These are phyloP conservation scores for Pontoporia blainvillei DNA, from an alignment of 2,113 vertebrate species.

Conservation along the genomic window DNA sequence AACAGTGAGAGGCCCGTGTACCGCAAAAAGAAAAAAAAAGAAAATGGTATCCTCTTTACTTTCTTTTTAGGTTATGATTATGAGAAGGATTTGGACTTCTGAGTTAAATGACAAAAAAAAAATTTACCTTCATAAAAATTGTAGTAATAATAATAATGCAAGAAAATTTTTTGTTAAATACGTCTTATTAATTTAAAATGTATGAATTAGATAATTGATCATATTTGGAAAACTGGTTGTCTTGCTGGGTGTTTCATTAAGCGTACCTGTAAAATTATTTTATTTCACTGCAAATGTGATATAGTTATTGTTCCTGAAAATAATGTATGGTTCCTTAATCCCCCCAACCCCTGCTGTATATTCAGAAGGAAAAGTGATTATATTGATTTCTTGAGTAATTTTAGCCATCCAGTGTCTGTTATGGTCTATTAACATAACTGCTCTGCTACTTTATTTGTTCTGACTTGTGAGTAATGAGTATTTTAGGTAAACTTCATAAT, in stretches of 20 bases:
- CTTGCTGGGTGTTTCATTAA: neutral
- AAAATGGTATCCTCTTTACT: neutral
- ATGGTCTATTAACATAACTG: conserved; percentile 9
- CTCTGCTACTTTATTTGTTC: conserved; percentile 43
- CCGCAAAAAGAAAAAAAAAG: neutral
- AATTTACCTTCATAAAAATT: neutral
- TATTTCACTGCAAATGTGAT: neutral
- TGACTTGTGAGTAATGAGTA: conserved; percentile 16
- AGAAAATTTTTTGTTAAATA: neutral
- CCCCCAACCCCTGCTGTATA: neutral
- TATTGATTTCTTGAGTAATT: conserved; percentile 45
- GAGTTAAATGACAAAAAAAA: conserved; percentile 10
- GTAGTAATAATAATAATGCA: neutral
- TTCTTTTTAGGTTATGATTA: neutral
- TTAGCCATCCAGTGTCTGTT: conserved; percentile 14
- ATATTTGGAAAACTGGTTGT: neutral
- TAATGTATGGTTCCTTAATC: neutral
- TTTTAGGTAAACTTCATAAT: conserved; percentile 53
- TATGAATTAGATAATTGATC: conserved; percentile 20
- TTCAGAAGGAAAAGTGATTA: conserved; percentile 52
- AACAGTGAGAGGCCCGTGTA: no score
- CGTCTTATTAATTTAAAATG: conserved; percentile 24
- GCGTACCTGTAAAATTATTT: neutral
- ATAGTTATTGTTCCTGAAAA: neutral
- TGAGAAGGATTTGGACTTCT: neutral